Conservation (phyloP, 2,113 vertebrate species). For the Zosterops pallidus region DNA sequence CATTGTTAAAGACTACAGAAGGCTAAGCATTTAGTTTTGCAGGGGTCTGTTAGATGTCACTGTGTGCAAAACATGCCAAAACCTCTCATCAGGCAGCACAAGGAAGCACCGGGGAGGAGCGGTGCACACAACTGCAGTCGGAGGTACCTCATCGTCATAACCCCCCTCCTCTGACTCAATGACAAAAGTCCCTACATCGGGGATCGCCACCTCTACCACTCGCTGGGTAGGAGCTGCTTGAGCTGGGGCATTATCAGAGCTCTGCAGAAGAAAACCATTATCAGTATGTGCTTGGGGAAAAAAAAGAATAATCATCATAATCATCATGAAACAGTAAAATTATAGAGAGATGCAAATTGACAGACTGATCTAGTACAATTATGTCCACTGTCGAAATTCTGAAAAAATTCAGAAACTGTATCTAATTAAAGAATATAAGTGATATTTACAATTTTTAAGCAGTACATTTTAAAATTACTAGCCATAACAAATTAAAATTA, state of each 20-base stretch:
- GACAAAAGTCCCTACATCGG: constrained; percentile 92
- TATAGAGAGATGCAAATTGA: not conserved
- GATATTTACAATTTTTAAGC: not conserved
- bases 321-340: constrained; percentile 17
- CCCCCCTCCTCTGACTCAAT: constrained; percentile 94
- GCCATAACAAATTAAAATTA: not conserved
- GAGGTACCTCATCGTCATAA: constrained; percentile 96
- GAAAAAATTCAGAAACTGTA: not conserved
- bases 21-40: constrained; percentile 25
- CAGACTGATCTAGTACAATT: not conserved
- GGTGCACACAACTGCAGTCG: constrained; percentile 45
- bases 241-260: constrained; percentile 75
- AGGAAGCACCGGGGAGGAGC: constrained; percentile 43
- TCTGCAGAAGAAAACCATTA: constrained; percentile 80
- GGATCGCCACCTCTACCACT: constrained; percentile 93
- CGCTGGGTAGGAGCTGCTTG: constrained; percentile 80
- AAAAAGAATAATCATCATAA: not conserved
- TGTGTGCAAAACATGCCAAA: constrained; percentile 71
- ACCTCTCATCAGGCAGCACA: constrained; percentile 48
- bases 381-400: not conserved
- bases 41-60: constrained; percentile 39
- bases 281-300: not conserved
- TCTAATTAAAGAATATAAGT: not conserved
- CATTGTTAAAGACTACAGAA: not conserved
- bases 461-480: not conserved